phyloP scores from a whole-genome alignment of 1,140 invertebrate species.

The Zaprionus camerounensis region DNA sequence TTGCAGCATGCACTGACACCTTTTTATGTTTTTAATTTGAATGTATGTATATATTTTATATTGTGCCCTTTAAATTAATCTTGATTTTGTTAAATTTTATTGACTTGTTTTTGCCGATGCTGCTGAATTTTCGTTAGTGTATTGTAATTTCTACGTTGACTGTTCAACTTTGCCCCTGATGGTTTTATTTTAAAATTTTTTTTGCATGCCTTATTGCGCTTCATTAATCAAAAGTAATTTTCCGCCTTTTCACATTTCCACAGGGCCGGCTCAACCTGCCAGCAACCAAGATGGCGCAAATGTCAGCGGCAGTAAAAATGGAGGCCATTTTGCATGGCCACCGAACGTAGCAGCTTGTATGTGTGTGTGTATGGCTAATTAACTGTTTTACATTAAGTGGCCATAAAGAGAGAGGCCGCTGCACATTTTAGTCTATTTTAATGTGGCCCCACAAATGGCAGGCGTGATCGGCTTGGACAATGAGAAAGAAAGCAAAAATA shows the following conservation, averaged over 20 bases:
- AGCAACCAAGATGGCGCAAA: slow-evolving; percentile 64
- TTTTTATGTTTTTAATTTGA: neutral
- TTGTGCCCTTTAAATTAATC: neutral
- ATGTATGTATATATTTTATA: neutral
- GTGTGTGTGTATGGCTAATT: slow-evolving; percentile 62
- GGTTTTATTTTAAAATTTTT: slow-evolving; percentile 53
- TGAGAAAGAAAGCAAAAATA: slow-evolving; percentile 28
- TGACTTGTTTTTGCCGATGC: neutral
- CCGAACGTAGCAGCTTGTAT: slow-evolving; percentile 30
- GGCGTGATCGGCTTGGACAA: slow-evolving; percentile 75
- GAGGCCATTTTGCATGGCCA: slow-evolving; percentile 71
- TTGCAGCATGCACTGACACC: too few relatives aligned
- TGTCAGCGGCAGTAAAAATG: slow-evolving; percentile 70
- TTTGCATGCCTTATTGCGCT: slow-evolving; percentile 62
- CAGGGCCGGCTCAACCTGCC: slow-evolving; percentile 49
- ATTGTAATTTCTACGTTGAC: slow-evolving; percentile 21
- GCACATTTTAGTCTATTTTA: slow-evolving; percentile 78
- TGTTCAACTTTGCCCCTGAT: slow-evolving; percentile 14
- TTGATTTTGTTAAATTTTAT: neutral
- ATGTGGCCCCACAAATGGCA: slow-evolving; percentile 61
- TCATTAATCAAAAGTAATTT: slow-evolving; percentile 83
- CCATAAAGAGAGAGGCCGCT: slow-evolving; percentile 64
- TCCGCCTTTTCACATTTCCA: slow-evolving; percentile 65
- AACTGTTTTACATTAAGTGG: slow-evolving; percentile 82
- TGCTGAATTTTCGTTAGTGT: slow-evolving; percentile 2